phyloP scores from a whole-genome alignment of 2,113 vertebrate genomes.

The Leptobrachium leishanense region DNA sequence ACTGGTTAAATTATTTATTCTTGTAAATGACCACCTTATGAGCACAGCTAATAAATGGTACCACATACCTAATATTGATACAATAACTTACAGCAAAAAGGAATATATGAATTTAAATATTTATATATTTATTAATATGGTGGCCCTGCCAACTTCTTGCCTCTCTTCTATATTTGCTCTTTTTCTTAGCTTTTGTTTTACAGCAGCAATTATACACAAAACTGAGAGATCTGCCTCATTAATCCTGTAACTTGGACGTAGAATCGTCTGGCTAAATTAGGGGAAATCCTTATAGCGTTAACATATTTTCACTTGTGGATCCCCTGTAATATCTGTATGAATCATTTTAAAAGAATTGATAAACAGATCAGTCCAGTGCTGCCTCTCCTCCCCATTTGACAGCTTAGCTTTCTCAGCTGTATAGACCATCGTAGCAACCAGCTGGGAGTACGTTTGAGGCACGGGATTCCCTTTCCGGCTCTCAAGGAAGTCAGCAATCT shows the following conservation, averaged over 20 bases:
- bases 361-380: slow-evolving; percentile 93
- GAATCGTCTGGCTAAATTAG: background rate
- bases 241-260: slow-evolving; percentile 24
- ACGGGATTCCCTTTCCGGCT: slow-evolving; percentile 78
- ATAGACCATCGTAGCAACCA: slow-evolving; percentile 95
- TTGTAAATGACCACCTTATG: background rate
- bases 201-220: background rate
- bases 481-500: slow-evolving; percentile 83
- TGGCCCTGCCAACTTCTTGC: slow-evolving; percentile 18
- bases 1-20: background rate
- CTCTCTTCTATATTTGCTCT: background rate
- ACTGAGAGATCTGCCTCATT: slow-evolving; percentile 2
- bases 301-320: slow-evolving; percentile 85
- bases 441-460: slow-evolving; percentile 76
- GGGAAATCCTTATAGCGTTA: slow-evolving; percentile 53
- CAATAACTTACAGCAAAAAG: slow-evolving; percentile 23
- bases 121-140: slow-evolving; percentile 17
- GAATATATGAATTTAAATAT: background rate
- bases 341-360: slow-evolving; percentile 95
- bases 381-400: slow-evolving; percentile 81
- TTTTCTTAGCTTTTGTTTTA: background rate
- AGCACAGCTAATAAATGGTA: slow-evolving; percentile 6
- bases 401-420: slow-evolving; percentile 96
- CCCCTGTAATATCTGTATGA: slow-evolving; percentile 89
- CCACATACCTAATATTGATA: slow-evolving; percentile 16